A percentile compares a stretch with the other conserved stretches of the same genome.
Conservation (phyloP, 2,888 invertebrate genomes). For the Pyrrhosoma nymphula region DNA sequence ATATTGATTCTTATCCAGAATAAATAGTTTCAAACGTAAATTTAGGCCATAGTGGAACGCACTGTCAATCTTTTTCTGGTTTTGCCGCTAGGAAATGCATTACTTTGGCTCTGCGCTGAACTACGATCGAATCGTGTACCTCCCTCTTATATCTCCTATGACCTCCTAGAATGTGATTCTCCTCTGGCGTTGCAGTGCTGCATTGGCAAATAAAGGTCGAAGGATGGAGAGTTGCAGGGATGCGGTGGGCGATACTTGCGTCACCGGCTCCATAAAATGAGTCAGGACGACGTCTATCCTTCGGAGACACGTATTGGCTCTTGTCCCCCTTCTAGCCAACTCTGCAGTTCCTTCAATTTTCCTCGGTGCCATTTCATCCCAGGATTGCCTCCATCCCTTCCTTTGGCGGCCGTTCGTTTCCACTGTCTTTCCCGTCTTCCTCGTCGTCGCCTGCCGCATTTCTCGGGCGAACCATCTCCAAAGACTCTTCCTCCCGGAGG, state of each 20-base stretch:
- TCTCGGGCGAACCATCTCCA: not conserved
- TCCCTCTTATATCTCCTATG: too few species aligned
- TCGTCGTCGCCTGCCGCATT: too few species aligned
- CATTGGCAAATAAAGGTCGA: not conserved
- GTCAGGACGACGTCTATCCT: not conserved
- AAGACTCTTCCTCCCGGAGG: not conserved
- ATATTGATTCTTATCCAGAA: too few species aligned
- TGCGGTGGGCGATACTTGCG: not conserved
- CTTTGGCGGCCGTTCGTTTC: not conserved
- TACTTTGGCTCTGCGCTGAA: too few species aligned
- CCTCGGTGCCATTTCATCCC: not conserved
- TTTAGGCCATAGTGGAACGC: too few species aligned
- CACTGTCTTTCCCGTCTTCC: too few species aligned
- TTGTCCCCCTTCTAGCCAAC: not conserved
- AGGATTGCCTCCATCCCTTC: not conserved
- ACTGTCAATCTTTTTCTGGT: too few species aligned
- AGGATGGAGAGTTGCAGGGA: not conserved
- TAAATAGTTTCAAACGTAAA: too few species aligned
- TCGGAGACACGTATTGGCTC: not conserved
- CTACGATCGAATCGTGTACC: too few species aligned
- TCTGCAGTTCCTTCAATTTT: conserved; percentile 38
- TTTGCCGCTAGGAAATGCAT: too few species aligned
- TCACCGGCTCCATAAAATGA: not conserved
- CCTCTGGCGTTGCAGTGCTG: not conserved
- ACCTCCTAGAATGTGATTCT: too few species aligned